Evolutionary conservation across 37 sponge, comb jelly and placozoan species (phyloP).

Genomic region (Geodia barretti): DNA sequence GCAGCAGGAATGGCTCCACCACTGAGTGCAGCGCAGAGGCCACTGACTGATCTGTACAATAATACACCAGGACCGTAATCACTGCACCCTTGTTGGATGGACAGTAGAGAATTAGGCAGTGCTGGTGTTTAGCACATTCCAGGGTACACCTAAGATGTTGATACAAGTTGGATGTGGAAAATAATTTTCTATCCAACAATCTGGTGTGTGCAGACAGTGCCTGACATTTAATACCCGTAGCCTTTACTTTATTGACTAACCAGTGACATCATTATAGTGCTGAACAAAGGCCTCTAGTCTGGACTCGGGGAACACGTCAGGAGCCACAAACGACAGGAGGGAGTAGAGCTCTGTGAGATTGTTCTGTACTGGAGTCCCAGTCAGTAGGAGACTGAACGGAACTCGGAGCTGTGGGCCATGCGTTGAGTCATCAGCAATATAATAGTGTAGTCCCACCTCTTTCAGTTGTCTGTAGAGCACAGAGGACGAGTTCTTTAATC

Average conservation of each 20-base stretch:
- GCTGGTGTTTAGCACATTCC: too few species aligned
- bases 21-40: conserved; percentile 46
- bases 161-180: too few species aligned
- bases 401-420: conserved; percentile 36
- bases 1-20: conserved; percentile 68
- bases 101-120: too few species aligned
- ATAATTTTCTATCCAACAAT: too few species aligned
- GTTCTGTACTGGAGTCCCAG: conserved; percentile 88
- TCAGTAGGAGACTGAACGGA: conserved; percentile 59
- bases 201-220: too few species aligned
- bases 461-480: conserved; percentile 42
- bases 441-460: conserved; percentile 35
- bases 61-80: too few species aligned
- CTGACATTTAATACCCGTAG: too few species aligned
- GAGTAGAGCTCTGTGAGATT: conserved; percentile 85
- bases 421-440: too few species aligned
- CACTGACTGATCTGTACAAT: conserved; percentile 37
- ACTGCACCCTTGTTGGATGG: too few species aligned
- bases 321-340: conserved; percentile 64
- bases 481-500: conserved; percentile 77
- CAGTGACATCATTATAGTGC: conserved; percentile 24
- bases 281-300: conserved; percentile 34
- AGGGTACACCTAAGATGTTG: too few species aligned
- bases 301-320: conserved; percentile 33
- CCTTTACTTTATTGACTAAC: conserved; percentile 6